phyloP scores from a whole-genome alignment of 1,140 invertebrate species.

The Zeugodacus cucurbitae region DNA sequence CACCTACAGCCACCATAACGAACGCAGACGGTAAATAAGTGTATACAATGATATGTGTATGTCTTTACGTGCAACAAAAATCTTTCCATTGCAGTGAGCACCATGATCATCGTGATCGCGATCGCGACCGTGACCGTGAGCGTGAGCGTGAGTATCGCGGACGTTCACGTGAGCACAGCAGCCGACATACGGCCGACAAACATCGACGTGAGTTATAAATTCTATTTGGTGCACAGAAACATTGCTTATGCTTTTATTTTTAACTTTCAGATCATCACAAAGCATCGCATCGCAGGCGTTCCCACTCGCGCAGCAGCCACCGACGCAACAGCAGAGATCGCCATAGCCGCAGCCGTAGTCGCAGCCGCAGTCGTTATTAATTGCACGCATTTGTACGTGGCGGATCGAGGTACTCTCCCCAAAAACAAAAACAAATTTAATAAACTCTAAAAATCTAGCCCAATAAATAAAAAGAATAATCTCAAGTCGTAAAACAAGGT shows the following conservation, averaged over 20 bases:
- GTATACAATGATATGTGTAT: not conserved
- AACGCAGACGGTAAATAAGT: slow-evolving; percentile 57
- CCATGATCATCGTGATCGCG: slow-evolving; percentile 32
- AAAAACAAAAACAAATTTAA: slow-evolving; percentile 13
- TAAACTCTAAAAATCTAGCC: slow-evolving; percentile 28
- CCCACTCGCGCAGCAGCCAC: slow-evolving; percentile 57
- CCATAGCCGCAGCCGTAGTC: slow-evolving; percentile 54
- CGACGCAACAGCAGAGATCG: slow-evolving; percentile 57
- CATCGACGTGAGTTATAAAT: slow-evolving; percentile 59
- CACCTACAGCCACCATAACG: slow-evolving; percentile 63
- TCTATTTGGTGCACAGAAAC: slow-evolving; percentile 37
- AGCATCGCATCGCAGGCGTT: slow-evolving; percentile 57
- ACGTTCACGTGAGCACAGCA: slow-evolving; percentile 55
- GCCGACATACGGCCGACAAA: slow-evolving; percentile 52
- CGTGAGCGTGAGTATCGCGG: slow-evolving; percentile 58
- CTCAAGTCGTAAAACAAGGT: slow-evolving; percentile 12
- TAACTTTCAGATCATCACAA: slow-evolving; percentile 56
- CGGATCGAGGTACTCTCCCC: slow-evolving; percentile 32
- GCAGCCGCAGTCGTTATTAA: slow-evolving; percentile 60
- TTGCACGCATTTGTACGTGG: slow-evolving; percentile 41
- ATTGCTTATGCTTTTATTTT: not conserved
- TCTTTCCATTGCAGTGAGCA: slow-evolving; percentile 7
- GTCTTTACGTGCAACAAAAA: not conserved
- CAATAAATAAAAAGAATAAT: slow-evolving; percentile 19
- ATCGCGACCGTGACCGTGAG: slow-evolving; percentile 33